These are phyloP conservation scores for Cottus gobio DNA, from an alignment of 2,113 vertebrate species.

Conservation along the genomic window DNA sequence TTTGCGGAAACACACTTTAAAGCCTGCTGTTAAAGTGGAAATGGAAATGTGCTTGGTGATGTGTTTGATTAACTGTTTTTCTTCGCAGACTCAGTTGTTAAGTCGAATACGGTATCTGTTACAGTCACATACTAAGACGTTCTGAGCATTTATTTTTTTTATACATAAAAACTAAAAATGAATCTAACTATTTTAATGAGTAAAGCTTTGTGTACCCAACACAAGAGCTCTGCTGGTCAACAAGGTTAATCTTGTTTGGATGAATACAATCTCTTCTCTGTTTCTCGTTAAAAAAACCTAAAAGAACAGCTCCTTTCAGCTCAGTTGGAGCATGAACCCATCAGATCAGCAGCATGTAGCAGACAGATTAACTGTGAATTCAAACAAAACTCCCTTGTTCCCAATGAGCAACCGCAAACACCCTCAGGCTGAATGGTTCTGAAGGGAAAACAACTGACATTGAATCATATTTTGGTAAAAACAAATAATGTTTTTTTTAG, in stretches of 20 bases:
- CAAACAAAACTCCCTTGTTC: slow-evolving; percentile 71
- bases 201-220: neutral
- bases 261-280: slow-evolving; percentile 58
- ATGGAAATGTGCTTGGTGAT: neutral
- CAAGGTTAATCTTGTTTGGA: slow-evolving; percentile 28
- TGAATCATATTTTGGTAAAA: neutral
- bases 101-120: neutral
- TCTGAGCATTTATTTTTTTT: neutral
- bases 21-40: neutral
- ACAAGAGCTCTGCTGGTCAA: slow-evolving; percentile 13
- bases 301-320: slow-evolving; percentile 61
- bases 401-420: slow-evolving; percentile 31
- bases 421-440: slow-evolving; percentile 2
- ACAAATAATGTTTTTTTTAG: neutral
- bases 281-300: slow-evolving; percentile 37
- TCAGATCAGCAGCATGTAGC: slow-evolving; percentile 62
- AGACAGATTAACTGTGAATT: slow-evolving; percentile 66
- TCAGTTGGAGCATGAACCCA: slow-evolving; percentile 52
- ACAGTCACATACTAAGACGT: neutral
- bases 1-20: neutral
- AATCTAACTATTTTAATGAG: neutral
- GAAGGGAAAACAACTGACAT: slow-evolving; percentile 1
- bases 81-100: neutral
- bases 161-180: neutral
- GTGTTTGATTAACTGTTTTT: neutral